These are phyloP conservation scores for Drepana arcuata DNA, from an alignment of 1,140 invertebrate genomes.

Conservation along the genomic window DNA sequence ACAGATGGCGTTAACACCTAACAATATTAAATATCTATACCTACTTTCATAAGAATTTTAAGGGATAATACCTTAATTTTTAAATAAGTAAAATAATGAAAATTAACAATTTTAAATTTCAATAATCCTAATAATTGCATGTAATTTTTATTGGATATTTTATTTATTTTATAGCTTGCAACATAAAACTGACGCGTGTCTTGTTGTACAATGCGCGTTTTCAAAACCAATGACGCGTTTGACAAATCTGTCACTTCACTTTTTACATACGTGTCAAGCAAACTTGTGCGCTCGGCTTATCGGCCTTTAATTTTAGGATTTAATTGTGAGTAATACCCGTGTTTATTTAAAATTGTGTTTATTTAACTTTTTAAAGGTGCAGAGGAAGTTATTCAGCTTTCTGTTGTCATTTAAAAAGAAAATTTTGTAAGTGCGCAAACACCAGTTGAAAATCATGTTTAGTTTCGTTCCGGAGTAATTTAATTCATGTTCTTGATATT, in stretches of 20 bases:
- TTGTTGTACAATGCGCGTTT: constrained; percentile 20
- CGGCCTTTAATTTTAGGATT: constrained; percentile 54
- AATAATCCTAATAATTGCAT: not conserved
- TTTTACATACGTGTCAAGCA: constrained; percentile 66
- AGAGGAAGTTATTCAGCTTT: no score
- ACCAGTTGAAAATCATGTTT: no score
- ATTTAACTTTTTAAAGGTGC: no score
- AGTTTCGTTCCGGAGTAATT: no score
- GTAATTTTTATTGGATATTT: constrained; percentile 3
- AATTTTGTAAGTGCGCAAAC: no score
- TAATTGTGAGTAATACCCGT: constrained; percentile 47
- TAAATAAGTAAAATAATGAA: constrained; percentile 1
- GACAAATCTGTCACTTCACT: constrained; percentile 40
- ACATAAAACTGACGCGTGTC: constrained; percentile 46
- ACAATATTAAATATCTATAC: not conserved
- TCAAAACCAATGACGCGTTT: constrained; percentile 26
- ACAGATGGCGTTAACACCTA: no score
- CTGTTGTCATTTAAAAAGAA: no score
- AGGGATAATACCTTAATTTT: not conserved
- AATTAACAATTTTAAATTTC: not conserved
- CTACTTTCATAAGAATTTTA: not conserved
- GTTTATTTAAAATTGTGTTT: no score
- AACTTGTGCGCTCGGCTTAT: constrained; percentile 50
- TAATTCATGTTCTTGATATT: constrained; percentile 11
- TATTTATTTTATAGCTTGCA: constrained; percentile 13